Base-by-base conservation (phyloP, 2,113 vertebrate genomes). In the Junco hyemalis region DNA sequence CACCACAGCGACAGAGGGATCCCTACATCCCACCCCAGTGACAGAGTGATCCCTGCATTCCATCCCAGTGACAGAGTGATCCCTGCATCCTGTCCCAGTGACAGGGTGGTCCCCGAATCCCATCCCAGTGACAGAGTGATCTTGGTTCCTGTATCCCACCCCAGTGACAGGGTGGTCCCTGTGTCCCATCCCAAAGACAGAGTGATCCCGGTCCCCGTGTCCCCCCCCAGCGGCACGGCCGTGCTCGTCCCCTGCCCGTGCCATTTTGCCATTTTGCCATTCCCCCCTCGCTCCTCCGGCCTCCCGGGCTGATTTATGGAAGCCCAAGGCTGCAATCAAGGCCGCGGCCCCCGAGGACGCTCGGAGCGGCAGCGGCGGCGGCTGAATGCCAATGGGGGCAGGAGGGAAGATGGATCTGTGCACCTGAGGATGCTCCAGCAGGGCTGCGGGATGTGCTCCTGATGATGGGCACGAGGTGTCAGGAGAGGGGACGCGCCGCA, bases 101-200 rank as follows among this genome's bases (percentile, higher is more conserved):
- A 40, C 38, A 40, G 38, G 5, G 5, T 22, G 20, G 3, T 7
- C 14, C 12, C 25, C 11, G 26, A 2, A 4, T 31, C 36, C 15
- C n/a, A 36, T 1, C 28, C 36, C 29, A 33, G 36, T 18, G 36
- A 14, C 50, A 54, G 12, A 1, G 15, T 18, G 48, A 9, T 44
- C 16, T 7, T 18, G 44, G 19, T 23, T 9, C 18, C 18, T 48
- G 1, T 1, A 1, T 15, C 47, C n/a, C n/a, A 12, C 0, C 25
- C n/a, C n/a, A 11, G 18, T 19, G 25, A 28, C 60, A 61, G 60
- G 1, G 44, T 20, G 36, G 0, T 71, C 11, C 23, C 38, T 19
- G 2, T 1, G 2, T 14, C 42, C 56, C n/a, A 36, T 2, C 26
- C 56, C 72, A 10, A 19, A 7, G 48, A 3, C 21, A 20, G 36